These are phyloP conservation scores for rat (Rattus norvegicus) DNA, from an alignment of 2,113 vertebrate genomes.

Conservation along the genomic window DNA sequence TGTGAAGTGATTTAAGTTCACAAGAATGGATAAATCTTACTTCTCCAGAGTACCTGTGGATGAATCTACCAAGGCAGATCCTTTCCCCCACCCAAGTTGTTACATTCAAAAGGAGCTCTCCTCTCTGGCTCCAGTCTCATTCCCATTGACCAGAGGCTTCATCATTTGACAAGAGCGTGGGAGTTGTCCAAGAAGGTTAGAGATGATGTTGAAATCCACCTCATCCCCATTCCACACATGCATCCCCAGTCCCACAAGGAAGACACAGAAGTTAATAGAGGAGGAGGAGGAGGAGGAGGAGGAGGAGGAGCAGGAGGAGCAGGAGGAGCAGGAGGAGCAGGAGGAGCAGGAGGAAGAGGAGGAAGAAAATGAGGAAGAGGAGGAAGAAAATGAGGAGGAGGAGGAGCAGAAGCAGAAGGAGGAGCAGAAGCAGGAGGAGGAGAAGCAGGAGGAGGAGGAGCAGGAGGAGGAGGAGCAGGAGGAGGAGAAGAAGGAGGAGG, in stretches of 20 bases:
- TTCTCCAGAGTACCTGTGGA: constrained; percentile 65
- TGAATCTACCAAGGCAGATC: constrained; percentile 68
- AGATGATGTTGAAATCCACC: constrained; percentile 91
- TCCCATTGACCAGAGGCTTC: constrained; percentile 3
- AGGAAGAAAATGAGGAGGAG: constrained; percentile 39
- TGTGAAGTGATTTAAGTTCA: constrained; percentile 68
- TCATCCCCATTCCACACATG: constrained; percentile 83
- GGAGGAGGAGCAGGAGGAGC: constrained; percentile 52
- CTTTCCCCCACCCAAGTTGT: constrained; percentile 74
- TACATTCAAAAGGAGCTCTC: constrained; percentile 76
- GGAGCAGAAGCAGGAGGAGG: too few species aligned
- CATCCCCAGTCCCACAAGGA: constrained; percentile 85
- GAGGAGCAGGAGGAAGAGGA: too few species aligned
- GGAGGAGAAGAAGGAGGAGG: too few species aligned
- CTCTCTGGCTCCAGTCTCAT: constrained; percentile 89
- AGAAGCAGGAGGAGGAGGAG: too few species aligned
- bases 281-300: constrained; percentile 72
- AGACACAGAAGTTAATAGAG: constrained; percentile 84
- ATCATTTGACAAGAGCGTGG: background rate
- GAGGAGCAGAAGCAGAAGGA: too few species aligned
- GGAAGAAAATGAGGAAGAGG: constrained; percentile 60
- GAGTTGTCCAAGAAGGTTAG: constrained; percentile 74
- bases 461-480: too few species aligned
- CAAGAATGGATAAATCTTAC: constrained; percentile 54
- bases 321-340: too few species aligned